Conservation (phyloP, 2,888 invertebrate species). For the Dicranocentrus wangi region DNA sequence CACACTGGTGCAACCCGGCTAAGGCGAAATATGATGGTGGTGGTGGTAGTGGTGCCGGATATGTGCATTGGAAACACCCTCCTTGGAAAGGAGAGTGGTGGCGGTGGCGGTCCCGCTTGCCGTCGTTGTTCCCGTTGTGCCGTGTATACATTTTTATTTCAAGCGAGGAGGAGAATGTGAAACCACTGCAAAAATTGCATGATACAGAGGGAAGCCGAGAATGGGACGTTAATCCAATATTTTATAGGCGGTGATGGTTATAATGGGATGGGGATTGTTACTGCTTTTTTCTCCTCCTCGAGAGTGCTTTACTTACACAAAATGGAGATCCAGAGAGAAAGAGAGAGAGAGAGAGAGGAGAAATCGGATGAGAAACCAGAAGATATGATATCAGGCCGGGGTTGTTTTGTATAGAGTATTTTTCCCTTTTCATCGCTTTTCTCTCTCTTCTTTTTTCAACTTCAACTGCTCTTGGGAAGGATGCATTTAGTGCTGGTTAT, state of each 20-base stretch:
- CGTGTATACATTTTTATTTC: too few species aligned
- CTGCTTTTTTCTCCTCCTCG: slow-evolving; percentile 20
- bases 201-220: slow-evolving; percentile 19
- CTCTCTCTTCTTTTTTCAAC: slow-evolving; percentile 17
- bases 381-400: too few species aligned
- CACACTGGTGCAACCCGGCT: too few species aligned
- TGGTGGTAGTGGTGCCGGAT: too few species aligned
- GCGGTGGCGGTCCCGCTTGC: too few species aligned
- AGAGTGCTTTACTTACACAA: slow-evolving; percentile 8
- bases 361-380: too few species aligned
- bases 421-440: not conserved
- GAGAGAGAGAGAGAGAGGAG: not conserved
- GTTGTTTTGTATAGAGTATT: too few species aligned
- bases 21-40: too few species aligned
- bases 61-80: too few species aligned
- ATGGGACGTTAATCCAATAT: slow-evolving; percentile 70
- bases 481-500: slow-evolving; percentile 35
- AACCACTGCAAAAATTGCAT: slow-evolving; percentile 45
- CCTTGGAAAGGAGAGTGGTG: too few species aligned
- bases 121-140: too few species aligned
- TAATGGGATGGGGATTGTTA: slow-evolving; percentile 68
- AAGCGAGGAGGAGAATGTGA: slow-evolving; percentile 33
- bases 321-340: not conserved
- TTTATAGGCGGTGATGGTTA: slow-evolving; percentile 69
- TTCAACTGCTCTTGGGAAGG: not conserved